Percentiles rank a stretch among this genome's conserved stretches.
Evolutionary conservation across 2,113 vertebrate genomes (phyloP).

Genomic region (Alaudala cheleensis): DNA sequence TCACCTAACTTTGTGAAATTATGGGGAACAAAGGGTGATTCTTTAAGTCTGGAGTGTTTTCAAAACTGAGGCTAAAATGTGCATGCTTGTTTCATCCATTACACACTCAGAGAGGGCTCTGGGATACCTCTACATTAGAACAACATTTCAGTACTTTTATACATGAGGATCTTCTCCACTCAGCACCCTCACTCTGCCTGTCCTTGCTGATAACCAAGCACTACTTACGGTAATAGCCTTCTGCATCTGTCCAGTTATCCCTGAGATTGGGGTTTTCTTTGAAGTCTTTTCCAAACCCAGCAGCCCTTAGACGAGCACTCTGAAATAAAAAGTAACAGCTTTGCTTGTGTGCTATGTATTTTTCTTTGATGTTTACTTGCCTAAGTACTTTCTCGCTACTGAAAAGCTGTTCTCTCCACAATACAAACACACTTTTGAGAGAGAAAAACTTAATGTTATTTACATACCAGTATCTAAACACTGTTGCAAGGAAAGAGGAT

Average conservation of each 20-base stretch:
- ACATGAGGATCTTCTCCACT: background rate
- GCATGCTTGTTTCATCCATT: background rate
- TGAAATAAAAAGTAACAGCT: constrained; percentile 66
- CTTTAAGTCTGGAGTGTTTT: background rate
- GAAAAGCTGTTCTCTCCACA: background rate
- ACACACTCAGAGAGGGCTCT: background rate
- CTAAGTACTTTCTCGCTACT: background rate
- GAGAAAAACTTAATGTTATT: background rate
- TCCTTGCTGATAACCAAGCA: background rate
- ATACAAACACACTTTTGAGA: background rate
- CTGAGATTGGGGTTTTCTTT: constrained; percentile 99
- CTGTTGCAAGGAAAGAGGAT: background rate
- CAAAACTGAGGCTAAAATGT: background rate
- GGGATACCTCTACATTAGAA: background rate
- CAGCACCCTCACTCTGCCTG: background rate
- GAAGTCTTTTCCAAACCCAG: constrained; percentile 97
- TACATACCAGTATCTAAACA: background rate
- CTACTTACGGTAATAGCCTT: constrained; percentile 96
- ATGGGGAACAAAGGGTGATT: background rate
- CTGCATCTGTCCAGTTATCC: constrained; percentile 99
- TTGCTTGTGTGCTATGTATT: background rate
- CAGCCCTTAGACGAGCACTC: constrained; percentile 94
- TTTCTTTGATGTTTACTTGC: background rate
- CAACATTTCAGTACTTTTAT: background rate
- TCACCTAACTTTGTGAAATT: background rate